phyloP scores from a whole-genome alignment of 35 echinoderm and acorn worm species.

The Lytechinus pictus region DNA sequence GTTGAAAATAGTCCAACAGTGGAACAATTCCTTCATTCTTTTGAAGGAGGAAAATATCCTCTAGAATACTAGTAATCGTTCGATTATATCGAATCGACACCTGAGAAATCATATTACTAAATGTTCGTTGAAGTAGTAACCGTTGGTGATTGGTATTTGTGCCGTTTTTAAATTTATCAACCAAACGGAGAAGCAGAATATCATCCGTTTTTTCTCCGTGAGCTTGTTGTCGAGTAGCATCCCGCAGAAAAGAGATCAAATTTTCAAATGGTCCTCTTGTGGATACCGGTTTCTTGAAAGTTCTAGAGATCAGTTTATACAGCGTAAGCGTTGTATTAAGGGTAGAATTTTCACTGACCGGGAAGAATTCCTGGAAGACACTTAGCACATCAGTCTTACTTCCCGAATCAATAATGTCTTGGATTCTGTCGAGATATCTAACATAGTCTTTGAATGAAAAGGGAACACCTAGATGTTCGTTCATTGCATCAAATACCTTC shows the following conservation, averaged over 20 bases:
- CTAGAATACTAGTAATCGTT: background rate
- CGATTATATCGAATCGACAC: background rate
- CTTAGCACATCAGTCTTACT: background rate
- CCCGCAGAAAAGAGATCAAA: background rate
- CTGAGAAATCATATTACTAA: background rate
- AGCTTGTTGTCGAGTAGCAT: background rate
- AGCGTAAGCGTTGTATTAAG: background rate
- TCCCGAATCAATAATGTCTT: background rate
- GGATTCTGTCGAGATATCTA: background rate
- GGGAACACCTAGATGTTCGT: too few species aligned
- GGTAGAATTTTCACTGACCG: background rate
- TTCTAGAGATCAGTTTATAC: background rate
- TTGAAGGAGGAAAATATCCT: background rate
- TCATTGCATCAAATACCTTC: too few species aligned
- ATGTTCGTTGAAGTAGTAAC: background rate
- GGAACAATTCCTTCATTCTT: background rate
- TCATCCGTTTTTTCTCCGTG: background rate
- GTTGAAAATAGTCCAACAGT: background rate
- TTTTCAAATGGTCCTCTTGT: background rate
- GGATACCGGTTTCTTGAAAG: background rate
- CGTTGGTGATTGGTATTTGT: background rate
- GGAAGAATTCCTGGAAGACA: background rate
- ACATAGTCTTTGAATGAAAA: background rate
- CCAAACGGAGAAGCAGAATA: background rate
- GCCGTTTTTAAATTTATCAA: background rate